Evolutionary conservation across 2,797 vertebrate species (phyloP), one percentile per base, ranked within the genome.

Genomic region (Sandelia bainsii): DNA sequence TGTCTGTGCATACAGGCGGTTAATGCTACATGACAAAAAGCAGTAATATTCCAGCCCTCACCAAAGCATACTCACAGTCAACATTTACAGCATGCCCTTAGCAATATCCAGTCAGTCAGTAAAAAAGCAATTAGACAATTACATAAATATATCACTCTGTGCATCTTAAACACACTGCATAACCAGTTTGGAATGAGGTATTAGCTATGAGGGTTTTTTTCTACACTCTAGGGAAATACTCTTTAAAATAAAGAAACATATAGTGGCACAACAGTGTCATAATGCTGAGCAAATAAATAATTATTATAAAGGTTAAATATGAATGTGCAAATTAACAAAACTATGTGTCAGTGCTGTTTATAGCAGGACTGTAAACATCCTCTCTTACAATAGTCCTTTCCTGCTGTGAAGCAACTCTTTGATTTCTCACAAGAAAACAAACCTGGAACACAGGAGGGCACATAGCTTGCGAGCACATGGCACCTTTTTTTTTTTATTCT

Each of bases 111-210:
- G 10, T 25, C 62, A 74, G 54, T 65, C 34, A 34, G 57, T 60
- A 9, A 64, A 58, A 37, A 57, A 52, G 60, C 40, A 54, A 37
- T 13, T 5, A 54, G 2, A 58, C 22, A 63, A 52, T 67, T 64
- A 77, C 50, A 68, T 79, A 66, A 53, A 72, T 69, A 75, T 39
- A 52, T 48, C 46, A 20, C 32, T 60, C 4, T 71, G 54, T 81
- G 27, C 39, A 65, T 65, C 71, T 17, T 46, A 63, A 57, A 74
- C 22, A 65, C 12, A 45, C 32, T 51, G 45, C 37, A 67, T 19
- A 69, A 46, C 19, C 34, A 20, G 10, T 62, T 54, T 51, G 16
- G 12, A 70, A 67, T 72, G 64, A 74, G 68, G 68, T 83, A 69
- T 68, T 34, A 60, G 45, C 44, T 34, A 37, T 29, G 53, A n/a